phyloP scores from a whole-genome alignment of 2,888 invertebrate genomes.

The Philonicus albiceps region DNA sequence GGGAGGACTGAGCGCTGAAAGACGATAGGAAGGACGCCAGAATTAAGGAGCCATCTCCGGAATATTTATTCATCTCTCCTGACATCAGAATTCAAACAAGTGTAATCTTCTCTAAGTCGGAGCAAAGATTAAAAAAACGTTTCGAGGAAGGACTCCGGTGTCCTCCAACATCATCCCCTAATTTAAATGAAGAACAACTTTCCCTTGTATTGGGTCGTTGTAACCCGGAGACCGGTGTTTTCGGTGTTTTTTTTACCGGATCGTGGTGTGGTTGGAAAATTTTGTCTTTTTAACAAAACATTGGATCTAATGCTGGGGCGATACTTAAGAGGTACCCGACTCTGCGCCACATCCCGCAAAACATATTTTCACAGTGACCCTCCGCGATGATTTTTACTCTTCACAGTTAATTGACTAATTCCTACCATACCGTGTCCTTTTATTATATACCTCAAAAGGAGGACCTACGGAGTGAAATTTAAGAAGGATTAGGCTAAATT shows the following conservation, averaged over 20 bases:
- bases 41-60: slow-evolving; percentile 37
- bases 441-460: background rate
- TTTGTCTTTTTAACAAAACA: slow-evolving; percentile 40
- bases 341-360: background rate
- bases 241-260: background rate
- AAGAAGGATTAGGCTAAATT: slow-evolving; percentile 43
- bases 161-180: slow-evolving; percentile 27
- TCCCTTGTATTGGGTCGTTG: background rate
- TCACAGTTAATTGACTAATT: slow-evolving; percentile 39
- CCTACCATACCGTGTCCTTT: slow-evolving; percentile 36
- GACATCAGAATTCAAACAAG: slow-evolving; percentile 53
- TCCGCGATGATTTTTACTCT: slow-evolving; percentile 25
- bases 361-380: slow-evolving; percentile 40
- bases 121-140: slow-evolving; percentile 49
- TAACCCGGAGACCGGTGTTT: slow-evolving; percentile 32
- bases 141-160: slow-evolving; percentile 28
- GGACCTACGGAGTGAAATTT: slow-evolving; percentile 25
- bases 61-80: slow-evolving; percentile 52
- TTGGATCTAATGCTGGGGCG: background rate
- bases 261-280: slow-evolving; percentile 28
- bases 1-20: background rate
- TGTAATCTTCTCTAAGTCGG: slow-evolving; percentile 51
- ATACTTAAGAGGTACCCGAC: slow-evolving; percentile 21
- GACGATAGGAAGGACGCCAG: slow-evolving; percentile 10
- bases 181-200: slow-evolving; percentile 39